Evolutionary conservation across 2,113 vertebrate genomes (phyloP).

Genomic region (Cinclus mexicanus): DNA sequence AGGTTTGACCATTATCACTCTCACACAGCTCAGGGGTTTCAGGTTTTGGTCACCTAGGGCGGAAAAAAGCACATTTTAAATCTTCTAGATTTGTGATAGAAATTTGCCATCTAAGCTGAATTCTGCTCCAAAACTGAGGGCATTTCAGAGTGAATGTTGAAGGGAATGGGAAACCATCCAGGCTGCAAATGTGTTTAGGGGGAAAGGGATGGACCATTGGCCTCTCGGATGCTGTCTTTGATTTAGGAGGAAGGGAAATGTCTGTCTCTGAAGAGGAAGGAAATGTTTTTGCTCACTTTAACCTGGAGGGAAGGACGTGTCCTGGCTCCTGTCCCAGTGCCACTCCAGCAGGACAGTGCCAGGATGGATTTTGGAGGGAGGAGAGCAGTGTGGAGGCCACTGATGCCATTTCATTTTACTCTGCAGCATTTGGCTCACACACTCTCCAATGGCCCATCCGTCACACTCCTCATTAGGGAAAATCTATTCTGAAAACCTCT

Average conservation of each 20-base stretch:
- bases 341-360: rapidly evolving
- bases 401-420: background rate
- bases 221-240: background rate
- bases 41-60: background rate
- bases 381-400: background rate
- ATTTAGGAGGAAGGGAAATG: background rate
- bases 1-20: background rate
- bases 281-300: background rate
- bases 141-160: rapidly evolving
- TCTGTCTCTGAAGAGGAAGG: background rate
- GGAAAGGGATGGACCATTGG: background rate
- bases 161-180: background rate
- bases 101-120: background rate
- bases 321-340: background rate
- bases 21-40: background rate
- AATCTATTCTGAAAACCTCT: slow-evolving; percentile 63
- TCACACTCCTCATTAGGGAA: slow-evolving; percentile 65
- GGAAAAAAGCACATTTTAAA: background rate
- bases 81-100: background rate
- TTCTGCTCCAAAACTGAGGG: background rate
- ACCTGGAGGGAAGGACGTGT: background rate
- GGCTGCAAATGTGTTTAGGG: background rate
- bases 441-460: background rate
- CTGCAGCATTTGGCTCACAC: background rate
- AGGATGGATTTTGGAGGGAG: background rate